Evolutionary conservation across 1,140 invertebrate species (phyloP).

Genomic region (Drosophila sechellia): DNA sequence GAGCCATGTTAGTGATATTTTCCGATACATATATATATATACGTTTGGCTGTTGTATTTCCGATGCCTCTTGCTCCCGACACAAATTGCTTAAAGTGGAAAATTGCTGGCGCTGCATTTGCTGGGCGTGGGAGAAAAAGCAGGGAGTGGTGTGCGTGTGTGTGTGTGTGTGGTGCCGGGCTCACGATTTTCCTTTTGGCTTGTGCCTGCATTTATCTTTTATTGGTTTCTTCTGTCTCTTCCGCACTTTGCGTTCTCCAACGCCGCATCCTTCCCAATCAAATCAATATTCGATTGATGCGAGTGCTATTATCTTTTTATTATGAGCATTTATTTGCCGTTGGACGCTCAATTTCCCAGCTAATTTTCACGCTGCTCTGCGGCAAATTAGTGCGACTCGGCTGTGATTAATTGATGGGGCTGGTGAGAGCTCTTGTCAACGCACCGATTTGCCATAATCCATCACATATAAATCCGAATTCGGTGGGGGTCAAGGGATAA

Average conservation of each 20-base stretch:
- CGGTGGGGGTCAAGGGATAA: too few relatives aligned
- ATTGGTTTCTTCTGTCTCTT: slow-evolving; percentile 54
- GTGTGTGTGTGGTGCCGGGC: slow-evolving; percentile 42
- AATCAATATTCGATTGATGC: slow-evolving; percentile 83
- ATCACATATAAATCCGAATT: slow-evolving; percentile 24
- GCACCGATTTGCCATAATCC: slow-evolving; percentile 44
- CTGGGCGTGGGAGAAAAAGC: slow-evolving; percentile 3
- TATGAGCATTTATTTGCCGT: slow-evolving; percentile 77
- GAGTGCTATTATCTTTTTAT: slow-evolving; percentile 82
- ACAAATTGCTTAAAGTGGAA: slow-evolving; percentile 83
- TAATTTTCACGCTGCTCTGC: slow-evolving; percentile 48
- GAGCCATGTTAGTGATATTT: slow-evolving; percentile 50
- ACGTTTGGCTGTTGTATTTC: slow-evolving; percentile 35
- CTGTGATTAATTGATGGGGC: slow-evolving; percentile 69
- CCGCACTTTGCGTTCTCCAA: background rate
- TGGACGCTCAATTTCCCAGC: slow-evolving; percentile 38
- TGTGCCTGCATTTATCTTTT: slow-evolving; percentile 76
- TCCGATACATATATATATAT: slow-evolving; percentile 4
- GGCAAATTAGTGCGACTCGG: slow-evolving; percentile 54
- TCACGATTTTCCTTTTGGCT: slow-evolving; percentile 27
- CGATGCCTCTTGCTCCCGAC: slow-evolving; percentile 47
- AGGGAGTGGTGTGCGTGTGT: too few relatives aligned
- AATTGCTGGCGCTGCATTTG: slow-evolving; percentile 78
- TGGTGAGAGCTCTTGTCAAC: slow-evolving; percentile 37
- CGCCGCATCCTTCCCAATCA: slow-evolving; percentile 53